Percentiles rank a stretch among this genome's conserved stretches.
phyloP scores from a whole-genome alignment of 2,888 invertebrate genomes.

The Deroplatys truncata region DNA sequence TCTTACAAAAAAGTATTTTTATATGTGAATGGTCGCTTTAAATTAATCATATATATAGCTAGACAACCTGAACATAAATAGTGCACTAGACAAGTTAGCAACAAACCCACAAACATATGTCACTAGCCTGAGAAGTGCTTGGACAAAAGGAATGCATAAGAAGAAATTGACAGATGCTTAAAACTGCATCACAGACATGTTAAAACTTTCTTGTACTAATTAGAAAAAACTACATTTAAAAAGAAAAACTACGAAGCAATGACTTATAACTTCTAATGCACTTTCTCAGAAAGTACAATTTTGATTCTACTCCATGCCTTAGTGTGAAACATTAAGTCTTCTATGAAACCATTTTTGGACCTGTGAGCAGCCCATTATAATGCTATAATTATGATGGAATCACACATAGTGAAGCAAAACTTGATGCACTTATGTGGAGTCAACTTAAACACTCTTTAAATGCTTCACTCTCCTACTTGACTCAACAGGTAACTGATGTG shows the following conservation, averaged over 20 bases:
- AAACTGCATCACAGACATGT: conserved; percentile 15
- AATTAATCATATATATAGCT: background rate
- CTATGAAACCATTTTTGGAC: conserved; percentile 4
- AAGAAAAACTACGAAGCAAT: conserved; percentile 2
- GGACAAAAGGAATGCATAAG: conserved; percentile 16
- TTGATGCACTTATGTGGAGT: too few species aligned
- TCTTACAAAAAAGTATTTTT: conserved; percentile 22
- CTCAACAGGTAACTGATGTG: too few species aligned
- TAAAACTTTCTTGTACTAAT: background rate
- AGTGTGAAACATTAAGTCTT: background rate
- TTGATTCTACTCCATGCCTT: background rate
- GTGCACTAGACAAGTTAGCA: conserved; percentile 5
- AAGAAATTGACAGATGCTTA: conserved; percentile 2
- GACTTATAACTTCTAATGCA: background rate
- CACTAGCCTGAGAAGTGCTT: background rate
- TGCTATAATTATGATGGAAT: background rate
- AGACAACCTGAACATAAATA: background rate
- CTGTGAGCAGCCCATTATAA: background rate
- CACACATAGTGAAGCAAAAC: too few species aligned
- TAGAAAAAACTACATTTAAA: background rate
- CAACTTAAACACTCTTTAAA: too few species aligned
- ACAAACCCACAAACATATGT: background rate
- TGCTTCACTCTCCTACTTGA: too few species aligned
- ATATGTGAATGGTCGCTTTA: background rate
- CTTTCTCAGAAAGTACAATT: conserved; percentile 15